A percentile compares a stretch with the other conserved stretches of the same genome.
phyloP scores from a whole-genome alignment of 64 coral and sea anemone genomes.

The Dendrophyllia cribrosa region DNA sequence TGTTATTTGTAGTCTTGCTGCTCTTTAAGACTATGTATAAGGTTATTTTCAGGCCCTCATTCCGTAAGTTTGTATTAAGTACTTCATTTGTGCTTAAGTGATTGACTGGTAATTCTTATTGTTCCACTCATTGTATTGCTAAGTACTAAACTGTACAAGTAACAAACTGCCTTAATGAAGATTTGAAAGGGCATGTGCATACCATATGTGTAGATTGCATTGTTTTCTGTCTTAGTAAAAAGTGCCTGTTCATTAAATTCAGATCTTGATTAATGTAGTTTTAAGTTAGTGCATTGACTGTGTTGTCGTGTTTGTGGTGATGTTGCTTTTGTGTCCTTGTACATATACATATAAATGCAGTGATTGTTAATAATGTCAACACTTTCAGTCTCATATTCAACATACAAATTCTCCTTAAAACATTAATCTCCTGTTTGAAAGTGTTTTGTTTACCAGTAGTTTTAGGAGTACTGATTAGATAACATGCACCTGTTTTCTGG shows the following conservation, averaged over 20 bases:
- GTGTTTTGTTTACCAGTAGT: no score
- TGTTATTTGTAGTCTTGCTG: neutral
- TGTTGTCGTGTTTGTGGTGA: neutral
- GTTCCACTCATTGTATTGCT: neutral
- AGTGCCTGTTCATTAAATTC: neutral
- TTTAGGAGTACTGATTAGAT: no score
- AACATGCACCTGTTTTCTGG: neutral
- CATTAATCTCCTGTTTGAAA: neutral
- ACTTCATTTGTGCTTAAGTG: constrained; percentile 1
- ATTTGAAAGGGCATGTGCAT: constrained; percentile 14
- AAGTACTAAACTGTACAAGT: neutral
- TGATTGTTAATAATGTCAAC: constrained; percentile 4
- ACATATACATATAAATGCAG: constrained; percentile 35
- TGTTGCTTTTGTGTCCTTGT: constrained; percentile 14
- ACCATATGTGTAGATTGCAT: neutral
- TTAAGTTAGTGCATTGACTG: neutral
- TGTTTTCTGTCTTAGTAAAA: constrained; percentile 26
- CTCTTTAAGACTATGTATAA: neutral
- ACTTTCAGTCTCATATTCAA: constrained; percentile 35
- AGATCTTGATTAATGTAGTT: constrained; percentile 33
- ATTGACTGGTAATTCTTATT: constrained; percentile 11
- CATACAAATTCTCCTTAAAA: constrained; percentile 26
- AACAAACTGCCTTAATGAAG: neutral
- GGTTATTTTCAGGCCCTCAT: neutral
- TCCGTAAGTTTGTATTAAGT: neutral